These are phyloP conservation scores for Galaxias olidus DNA, from an alignment of 2,797 vertebrate species.

Conservation along the genomic window DNA sequence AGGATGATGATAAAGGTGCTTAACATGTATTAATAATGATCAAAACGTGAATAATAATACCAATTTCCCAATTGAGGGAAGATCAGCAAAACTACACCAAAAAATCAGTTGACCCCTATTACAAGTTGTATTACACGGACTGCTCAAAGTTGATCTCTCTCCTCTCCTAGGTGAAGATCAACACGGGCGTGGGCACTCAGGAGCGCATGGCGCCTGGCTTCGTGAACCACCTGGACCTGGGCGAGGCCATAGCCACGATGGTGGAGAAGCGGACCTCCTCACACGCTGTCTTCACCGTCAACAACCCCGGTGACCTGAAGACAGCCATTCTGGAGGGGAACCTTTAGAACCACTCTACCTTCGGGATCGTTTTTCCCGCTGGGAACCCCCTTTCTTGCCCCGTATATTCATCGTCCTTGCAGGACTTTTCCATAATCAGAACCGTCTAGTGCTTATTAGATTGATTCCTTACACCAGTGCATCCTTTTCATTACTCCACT, in stretches of 20 bases:
- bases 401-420: not conserved
- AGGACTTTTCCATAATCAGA: constrained; percentile 22
- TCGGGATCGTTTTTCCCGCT: not conserved
- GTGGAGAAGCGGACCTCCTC: constrained; percentile 66
- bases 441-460: constrained; percentile 14
- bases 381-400: not conserved
- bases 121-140: not conserved
- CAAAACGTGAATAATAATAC: too few species aligned
- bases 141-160: not conserved
- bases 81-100: too few species aligned
- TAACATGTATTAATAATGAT: too few species aligned
- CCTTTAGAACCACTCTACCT: constrained; percentile 44
- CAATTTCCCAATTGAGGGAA: too few species aligned
- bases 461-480: constrained; percentile 8
- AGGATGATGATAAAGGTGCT: too few species aligned
- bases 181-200: constrained; percentile 76
- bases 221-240: constrained; percentile 78
- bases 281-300: constrained; percentile 71
- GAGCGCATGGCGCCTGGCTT: constrained; percentile 73
- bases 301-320: constrained; percentile 75
- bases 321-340: constrained; percentile 66
- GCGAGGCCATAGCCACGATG: constrained; percentile 63
- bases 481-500: constrained; percentile 9
- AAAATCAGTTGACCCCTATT: not conserved
- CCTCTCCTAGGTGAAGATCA: constrained; percentile 76